Conservation (phyloP, 2,888 invertebrate genomes). For the Drosophila robusta region DNA sequence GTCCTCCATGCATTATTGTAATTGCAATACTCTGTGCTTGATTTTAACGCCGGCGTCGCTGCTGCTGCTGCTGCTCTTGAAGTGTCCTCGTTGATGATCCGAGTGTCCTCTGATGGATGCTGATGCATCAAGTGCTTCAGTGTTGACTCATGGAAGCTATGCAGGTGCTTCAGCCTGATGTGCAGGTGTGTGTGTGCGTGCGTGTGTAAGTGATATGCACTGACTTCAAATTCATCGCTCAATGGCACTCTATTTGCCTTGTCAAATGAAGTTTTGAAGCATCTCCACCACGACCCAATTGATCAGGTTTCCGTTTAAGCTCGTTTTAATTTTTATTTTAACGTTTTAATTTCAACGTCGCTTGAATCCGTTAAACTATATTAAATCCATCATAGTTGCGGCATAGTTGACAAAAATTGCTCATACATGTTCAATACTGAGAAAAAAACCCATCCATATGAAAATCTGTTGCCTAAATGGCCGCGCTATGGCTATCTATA, state of each 20-base stretch:
- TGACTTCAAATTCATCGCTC: constrained; percentile 9
- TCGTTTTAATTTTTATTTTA: neutral
- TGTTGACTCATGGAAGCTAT: constrained; percentile 50
- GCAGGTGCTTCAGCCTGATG: constrained; percentile 11
- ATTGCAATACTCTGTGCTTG: constrained; percentile 48
- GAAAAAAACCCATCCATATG: no score
- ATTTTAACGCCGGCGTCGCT: constrained; percentile 17
- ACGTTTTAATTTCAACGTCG: no score
- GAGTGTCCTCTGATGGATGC: constrained; percentile 55
- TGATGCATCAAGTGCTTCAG: constrained; percentile 58
- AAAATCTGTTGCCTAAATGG: no score
- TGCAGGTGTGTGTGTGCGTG: constrained; percentile 8
- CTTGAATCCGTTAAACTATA: no score
- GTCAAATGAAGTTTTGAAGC: constrained; percentile 12
- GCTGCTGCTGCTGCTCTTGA: constrained; percentile 23
- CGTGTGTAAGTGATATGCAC: neutral
- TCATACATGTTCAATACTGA: no score
- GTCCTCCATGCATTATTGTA: constrained; percentile 58
- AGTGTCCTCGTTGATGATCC: constrained; percentile 57
- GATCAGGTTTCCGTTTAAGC: neutral
- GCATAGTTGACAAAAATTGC: no score
- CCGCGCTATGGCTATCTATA: no score
- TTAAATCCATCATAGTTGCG: no score
- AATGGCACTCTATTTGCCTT: constrained; percentile 20
- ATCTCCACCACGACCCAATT: neutral